Evolutionary conservation across 2,113 vertebrate species (phyloP), one percentile per base, ranked within the genome.

Genomic region (Rhinolophus sinicus): DNA sequence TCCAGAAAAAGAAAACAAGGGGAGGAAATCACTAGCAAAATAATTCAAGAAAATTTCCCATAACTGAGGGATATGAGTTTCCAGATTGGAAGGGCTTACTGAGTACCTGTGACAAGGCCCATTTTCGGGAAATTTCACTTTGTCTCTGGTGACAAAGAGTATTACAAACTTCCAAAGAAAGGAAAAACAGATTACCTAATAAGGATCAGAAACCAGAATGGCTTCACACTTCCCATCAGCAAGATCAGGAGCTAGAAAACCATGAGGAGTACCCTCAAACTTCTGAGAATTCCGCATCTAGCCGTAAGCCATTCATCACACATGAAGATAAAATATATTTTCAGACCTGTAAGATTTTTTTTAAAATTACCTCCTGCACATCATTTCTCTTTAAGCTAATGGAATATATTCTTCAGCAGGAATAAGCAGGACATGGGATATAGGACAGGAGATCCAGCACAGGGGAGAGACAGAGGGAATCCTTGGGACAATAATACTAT

Each of bases 21-120:
- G 24, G 15, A 92, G 56, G 18, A 85, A 97, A 75, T 88, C 65
- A 73, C 35, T 92, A 69, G 38, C 22, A 88, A 88, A 89, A 38
- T 88, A 87, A 52, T 88, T 95, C 28, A 38, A 70, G 81, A 62
- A 82, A 90, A 86, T 58, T 75, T 86, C 54, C 75, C 60, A 28
- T 40, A 52, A 30, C 15, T 56, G 38, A 69, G 44, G n/a, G 13
- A 28, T 77, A 22, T n/a, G 44, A 38, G n/a, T 35, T 90, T 88
- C 78, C 60, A 88, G 44, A 52, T 65, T 30, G 14, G 78, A 93
- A 87, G 54, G 70, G 54, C 26, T 77, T 70, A 84, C 64, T 67
- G 19, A 75, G 38, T 67, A 35, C 75, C 76, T 56, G 8, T 67
- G 28, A 65, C 64, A 67, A 78, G n/a, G 40, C 60, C 83, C 47